These are phyloP conservation scores for Xylota sylvarum DNA, from an alignment of 2,888 invertebrate species.

Conservation along the genomic window DNA sequence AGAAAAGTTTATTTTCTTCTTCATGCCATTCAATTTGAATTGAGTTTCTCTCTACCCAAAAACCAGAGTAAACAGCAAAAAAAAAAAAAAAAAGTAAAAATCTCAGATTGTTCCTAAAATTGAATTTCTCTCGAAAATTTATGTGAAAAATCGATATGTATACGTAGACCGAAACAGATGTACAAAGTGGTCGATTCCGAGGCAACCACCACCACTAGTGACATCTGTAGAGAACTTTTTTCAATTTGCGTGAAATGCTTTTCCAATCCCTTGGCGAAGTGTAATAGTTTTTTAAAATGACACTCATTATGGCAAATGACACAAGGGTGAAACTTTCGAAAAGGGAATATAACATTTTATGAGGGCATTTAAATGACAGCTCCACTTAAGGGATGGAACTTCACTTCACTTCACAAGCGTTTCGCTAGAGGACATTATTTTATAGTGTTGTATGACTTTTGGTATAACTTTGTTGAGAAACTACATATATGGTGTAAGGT, in stretches of 20 bases:
- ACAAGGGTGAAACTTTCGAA: constrained; percentile 29
- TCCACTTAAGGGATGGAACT: constrained; percentile 15
- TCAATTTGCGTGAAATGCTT: constrained; percentile 55
- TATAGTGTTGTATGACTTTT: not conserved
- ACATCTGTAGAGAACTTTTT: constrained; percentile 60
- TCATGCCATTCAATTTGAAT: constrained; percentile 38
- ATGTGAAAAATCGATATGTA: constrained; percentile 48
- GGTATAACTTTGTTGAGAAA: not conserved
- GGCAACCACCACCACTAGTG: constrained; percentile 41
- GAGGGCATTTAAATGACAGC: constrained; percentile 31
- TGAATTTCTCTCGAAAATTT: constrained; percentile 30
- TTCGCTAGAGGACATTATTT: not conserved
- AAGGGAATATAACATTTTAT: constrained; percentile 28
- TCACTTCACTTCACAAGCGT: not conserved
- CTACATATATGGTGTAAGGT: no score
- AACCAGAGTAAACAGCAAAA: no score
- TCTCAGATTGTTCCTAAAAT: constrained; percentile 5
- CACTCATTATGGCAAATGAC: constrained; percentile 36
- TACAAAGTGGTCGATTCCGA: constrained; percentile 4
- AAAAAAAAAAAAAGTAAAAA: not conserved
- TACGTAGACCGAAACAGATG: constrained; percentile 2
- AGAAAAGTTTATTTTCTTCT: constrained; percentile 16
- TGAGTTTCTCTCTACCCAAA: constrained; percentile 9
- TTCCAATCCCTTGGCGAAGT: constrained; percentile 25
- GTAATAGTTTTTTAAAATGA: constrained; percentile 18